A percentile compares a stretch with the other conserved stretches of the same genome.
phyloP scores from a whole-genome alignment of 2,113 vertebrate species.

The Mus spicilegus region DNA sequence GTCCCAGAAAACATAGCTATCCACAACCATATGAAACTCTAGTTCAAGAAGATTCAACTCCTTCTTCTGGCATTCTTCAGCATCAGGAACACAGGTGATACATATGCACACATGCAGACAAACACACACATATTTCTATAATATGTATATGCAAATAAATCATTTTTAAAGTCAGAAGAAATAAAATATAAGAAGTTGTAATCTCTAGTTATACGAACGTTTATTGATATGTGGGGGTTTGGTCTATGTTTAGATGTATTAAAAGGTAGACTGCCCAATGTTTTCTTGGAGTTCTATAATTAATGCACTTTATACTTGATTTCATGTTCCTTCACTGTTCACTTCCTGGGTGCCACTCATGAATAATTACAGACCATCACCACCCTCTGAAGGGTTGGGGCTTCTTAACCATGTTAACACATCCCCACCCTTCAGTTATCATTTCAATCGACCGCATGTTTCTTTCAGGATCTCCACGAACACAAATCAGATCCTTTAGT shows the following conservation, averaged over 20 bases:
- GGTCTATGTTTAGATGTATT: constrained; percentile 52
- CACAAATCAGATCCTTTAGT: constrained; percentile 36
- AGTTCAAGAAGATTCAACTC: neutral
- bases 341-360: constrained; percentile 63
- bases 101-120: neutral
- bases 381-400: constrained; percentile 30
- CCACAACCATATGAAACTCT: too few species aligned
- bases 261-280: constrained; percentile 42
- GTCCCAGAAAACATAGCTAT: too few species aligned
- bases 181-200: constrained; percentile 7
- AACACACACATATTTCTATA: neutral
- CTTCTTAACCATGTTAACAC: constrained; percentile 33
- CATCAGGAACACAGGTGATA: neutral
- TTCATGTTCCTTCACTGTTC: constrained; percentile 53
- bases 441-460: constrained; percentile 38
- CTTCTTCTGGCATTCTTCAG: neutral
- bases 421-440: neutral
- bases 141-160: neutral
- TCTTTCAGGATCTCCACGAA: constrained; percentile 16
- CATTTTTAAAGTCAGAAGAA: neutral
- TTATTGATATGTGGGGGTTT: neutral
- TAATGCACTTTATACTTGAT: constrained; percentile 60
- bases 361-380: constrained; percentile 55
- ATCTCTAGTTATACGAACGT: constrained; percentile 17
- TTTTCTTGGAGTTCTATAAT: constrained; percentile 56